These are phyloP conservation scores for Buceros bicornis DNA, from an alignment of 2,797 vertebrate species.

Conservation along the genomic window DNA sequence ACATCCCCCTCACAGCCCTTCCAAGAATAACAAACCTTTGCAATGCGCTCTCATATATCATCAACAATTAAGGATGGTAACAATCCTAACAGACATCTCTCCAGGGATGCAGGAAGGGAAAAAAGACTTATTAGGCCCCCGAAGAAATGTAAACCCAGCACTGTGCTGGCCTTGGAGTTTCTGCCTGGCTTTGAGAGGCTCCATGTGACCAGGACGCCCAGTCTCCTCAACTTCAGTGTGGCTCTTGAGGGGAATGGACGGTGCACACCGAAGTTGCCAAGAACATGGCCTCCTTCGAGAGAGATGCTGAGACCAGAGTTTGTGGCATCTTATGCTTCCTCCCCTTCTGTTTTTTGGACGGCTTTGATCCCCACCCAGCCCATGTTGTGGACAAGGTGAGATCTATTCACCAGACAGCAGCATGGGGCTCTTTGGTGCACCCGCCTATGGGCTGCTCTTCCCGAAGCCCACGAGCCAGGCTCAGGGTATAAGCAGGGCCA, in stretches of 20 bases:
- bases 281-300: slow-evolving; percentile 1
- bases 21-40: slow-evolving; percentile 66
- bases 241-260: not conserved
- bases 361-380: not conserved
- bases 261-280: not conserved
- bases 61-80: slow-evolving; percentile 24
- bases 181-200: not conserved
- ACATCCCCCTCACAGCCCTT: not conserved
- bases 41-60: slow-evolving; percentile 34
- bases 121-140: slow-evolving; percentile 1
- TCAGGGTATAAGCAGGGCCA: not conserved
- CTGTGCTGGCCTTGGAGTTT: not conserved
- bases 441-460: not conserved
- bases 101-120: not conserved
- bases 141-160: slow-evolving; percentile 16
- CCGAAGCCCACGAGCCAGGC: rapidly evolving
- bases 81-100: slow-evolving; percentile 29
- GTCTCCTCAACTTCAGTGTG: not conserved
- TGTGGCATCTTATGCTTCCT: not conserved
- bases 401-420: not conserved
- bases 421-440: not conserved
- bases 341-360: not conserved
- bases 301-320: not conserved
- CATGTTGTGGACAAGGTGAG: not conserved
- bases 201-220: not conserved